Conservation (phyloP, 2,888 invertebrate species). For the Magallana nippona region DNA sequence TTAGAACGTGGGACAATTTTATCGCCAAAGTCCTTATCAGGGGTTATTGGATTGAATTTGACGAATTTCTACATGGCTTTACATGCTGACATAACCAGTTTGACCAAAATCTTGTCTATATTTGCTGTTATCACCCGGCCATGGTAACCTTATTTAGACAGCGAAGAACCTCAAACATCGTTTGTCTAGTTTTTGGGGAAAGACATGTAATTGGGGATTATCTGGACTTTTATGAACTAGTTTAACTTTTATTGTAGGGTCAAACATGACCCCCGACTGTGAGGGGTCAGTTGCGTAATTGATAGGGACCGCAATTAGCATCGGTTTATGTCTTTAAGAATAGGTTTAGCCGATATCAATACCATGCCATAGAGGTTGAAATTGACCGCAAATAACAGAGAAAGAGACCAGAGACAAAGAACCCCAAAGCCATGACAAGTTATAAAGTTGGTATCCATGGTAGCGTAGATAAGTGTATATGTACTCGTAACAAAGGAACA, state of each 20-base stretch:
- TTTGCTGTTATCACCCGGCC: background rate
- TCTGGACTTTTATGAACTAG: background rate
- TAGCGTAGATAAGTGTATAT: no score
- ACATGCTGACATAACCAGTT: background rate
- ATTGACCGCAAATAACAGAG: background rate
- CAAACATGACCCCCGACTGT: background rate
- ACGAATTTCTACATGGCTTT: no score
- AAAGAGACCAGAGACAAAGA: no score
- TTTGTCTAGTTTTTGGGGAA: background rate
- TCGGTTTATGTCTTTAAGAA: background rate
- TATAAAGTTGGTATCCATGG: no score
- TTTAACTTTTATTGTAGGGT: background rate
- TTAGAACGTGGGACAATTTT: no score
- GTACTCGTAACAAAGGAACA: no score
- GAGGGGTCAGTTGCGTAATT: background rate
- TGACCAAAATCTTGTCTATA: background rate
- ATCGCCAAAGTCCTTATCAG: no score
- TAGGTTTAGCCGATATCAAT: background rate
- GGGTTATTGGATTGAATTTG: no score
- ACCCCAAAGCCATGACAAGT: no score
- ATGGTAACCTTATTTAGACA: constrained; percentile 21
- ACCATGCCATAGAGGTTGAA: background rate
- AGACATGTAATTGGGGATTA: background rate
- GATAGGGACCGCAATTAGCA: background rate
- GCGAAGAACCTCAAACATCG: background rate